Evolutionary conservation across 2,113 vertebrate genomes (phyloP).

Genomic region (Istiophorus platypterus): DNA sequence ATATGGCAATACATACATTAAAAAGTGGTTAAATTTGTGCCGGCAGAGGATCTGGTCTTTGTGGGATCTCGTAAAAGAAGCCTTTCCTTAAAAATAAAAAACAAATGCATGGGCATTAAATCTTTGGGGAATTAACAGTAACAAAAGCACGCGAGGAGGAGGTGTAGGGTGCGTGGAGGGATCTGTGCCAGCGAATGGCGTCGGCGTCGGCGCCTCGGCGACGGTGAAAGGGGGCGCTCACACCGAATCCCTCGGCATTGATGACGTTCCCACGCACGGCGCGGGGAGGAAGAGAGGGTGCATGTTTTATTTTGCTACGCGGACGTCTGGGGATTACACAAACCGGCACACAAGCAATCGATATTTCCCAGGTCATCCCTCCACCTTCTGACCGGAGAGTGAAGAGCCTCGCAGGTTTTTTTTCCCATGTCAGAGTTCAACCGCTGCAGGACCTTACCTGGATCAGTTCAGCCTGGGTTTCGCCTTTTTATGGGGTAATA

Average conservation of each 20-base stretch:
- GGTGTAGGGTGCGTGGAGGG: neutral
- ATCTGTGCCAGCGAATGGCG: too few relatives aligned
- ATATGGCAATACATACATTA: neutral
- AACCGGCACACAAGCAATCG: neutral
- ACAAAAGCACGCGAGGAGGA: neutral
- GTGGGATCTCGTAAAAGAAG: too few relatives aligned
- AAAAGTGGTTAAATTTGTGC: too few relatives aligned
- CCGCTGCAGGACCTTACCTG: neutral
- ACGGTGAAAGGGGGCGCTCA: neutral
- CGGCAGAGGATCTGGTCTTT: too few relatives aligned
- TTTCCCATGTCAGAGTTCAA: neutral
- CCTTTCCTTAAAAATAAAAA: too few relatives aligned
- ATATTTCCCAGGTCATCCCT: neutral
- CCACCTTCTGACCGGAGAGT: neutral
- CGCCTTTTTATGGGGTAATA: neutral
- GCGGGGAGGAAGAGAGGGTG: too few relatives aligned
- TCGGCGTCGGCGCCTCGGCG: too few relatives aligned
- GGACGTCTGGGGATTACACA: too few relatives aligned
- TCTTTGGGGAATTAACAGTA: neutral
- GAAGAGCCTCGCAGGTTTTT: neutral
- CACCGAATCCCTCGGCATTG: neutral
- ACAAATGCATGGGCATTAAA: neutral
- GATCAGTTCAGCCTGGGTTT: too few relatives aligned
- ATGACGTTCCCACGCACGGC: too few relatives aligned
- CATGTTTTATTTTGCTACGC: too few relatives aligned